Conservation (phyloP, 2,888 invertebrate species). For the Dynastes grantii region DNA sequence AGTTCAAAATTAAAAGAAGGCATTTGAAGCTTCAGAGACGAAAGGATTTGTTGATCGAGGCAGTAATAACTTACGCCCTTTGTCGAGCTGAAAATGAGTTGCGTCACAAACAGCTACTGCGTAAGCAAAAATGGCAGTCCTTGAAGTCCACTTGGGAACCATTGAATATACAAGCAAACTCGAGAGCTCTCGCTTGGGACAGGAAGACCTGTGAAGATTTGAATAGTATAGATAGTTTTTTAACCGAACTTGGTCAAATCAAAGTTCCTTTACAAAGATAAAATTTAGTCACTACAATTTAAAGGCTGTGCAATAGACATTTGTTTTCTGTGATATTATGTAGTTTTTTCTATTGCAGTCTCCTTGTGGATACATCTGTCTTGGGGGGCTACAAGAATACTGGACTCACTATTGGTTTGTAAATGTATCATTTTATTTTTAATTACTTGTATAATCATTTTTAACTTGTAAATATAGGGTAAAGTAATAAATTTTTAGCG, state of each 20-base stretch:
- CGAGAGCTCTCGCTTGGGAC: conserved; percentile 58
- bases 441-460: conserved; percentile 28
- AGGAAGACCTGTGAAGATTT: conserved; percentile 72
- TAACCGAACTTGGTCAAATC: conserved; percentile 76
- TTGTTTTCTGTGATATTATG: conserved; percentile 68
- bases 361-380: conserved; percentile 59
- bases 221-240: conserved; percentile 78
- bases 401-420: conserved; percentile 66
- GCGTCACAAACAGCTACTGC: conserved; percentile 76
- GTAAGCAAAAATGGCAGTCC: conserved; percentile 74
- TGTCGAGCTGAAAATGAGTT: conserved; percentile 76
- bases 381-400: conserved; percentile 51
- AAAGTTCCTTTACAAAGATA: conserved; percentile 71
- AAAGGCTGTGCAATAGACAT: conserved; percentile 47
- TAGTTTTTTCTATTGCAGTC: conserved; percentile 69
- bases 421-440: conserved; percentile 60
- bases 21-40: conserved; percentile 74
- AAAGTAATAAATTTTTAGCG: conserved; percentile 28
- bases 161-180: conserved; percentile 44
- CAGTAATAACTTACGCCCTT: conserved; percentile 76
- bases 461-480: conserved; percentile 34
- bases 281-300: conserved; percentile 56
- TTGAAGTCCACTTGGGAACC: conserved; percentile 59
- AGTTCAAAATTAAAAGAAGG: conserved; percentile 77
- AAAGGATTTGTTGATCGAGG: conserved; percentile 77